These are phyloP conservation scores for Mustelus asterias DNA, from an alignment of 2,113 vertebrate genomes.

Conservation along the genomic window DNA sequence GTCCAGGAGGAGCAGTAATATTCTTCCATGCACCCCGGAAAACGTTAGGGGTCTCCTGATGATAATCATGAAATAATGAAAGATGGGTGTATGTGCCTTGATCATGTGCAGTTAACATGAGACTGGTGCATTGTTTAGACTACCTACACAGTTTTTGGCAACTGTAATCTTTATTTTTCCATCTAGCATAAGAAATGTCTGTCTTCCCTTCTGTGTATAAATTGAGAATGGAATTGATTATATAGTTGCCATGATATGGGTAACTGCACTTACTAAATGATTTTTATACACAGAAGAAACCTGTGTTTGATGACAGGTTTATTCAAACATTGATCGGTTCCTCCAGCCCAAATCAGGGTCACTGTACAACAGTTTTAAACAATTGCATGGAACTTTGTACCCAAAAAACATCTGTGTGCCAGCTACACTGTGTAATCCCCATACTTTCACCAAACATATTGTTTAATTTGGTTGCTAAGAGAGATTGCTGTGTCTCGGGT, in stretches of 20 bases:
- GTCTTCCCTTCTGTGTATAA: neutral
- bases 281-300: neutral
- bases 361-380: neutral
- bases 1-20: neutral
- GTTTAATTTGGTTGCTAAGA: constrained; percentile 9
- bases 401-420: neutral
- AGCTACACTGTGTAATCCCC: neutral
- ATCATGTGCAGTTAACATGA: neutral
- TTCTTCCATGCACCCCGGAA: neutral
- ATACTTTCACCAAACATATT: neutral
- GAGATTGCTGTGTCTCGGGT: neutral
- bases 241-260: neutral
- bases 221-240: neutral
- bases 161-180: neutral
- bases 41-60: no score
- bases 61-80: constrained; percentile 41
- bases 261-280: neutral
- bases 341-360: neutral
- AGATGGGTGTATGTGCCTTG: neutral
- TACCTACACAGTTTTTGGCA: neutral
- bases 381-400: neutral
- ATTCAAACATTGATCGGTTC: neutral
- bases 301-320: neutral
- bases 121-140: neutral
- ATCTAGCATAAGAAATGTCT: neutral